Conservation (phyloP, 2,797 vertebrate genomes). For the Xenentodon cancila region DNA sequence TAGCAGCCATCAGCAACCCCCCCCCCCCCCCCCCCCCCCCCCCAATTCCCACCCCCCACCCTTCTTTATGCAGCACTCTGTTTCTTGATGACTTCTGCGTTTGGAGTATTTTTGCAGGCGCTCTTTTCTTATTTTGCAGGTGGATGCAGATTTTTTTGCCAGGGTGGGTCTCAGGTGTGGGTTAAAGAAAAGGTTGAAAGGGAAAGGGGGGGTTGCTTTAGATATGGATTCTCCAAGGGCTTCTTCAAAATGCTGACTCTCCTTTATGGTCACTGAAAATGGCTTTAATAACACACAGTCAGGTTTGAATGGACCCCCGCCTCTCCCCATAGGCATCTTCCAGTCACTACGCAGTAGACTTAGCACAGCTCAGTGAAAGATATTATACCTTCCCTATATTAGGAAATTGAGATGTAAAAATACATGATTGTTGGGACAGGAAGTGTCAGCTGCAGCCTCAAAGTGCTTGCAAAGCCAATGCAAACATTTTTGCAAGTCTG, state of each 20-base stretch:
- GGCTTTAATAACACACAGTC: constrained; percentile 61
- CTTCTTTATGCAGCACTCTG: constrained; percentile 50
- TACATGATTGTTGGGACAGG: constrained; percentile 39
- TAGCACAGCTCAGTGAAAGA: constrained; percentile 43
- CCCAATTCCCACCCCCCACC: no score
- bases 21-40: no score
- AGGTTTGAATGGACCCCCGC: constrained; percentile 47
- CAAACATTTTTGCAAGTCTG: constrained; percentile 68
- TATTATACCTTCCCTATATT: constrained; percentile 29
- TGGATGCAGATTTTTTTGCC: constrained; percentile 79
- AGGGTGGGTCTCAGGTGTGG: constrained; percentile 77
- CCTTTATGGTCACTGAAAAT: constrained; percentile 48
- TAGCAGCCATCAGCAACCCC: constrained; percentile 48
- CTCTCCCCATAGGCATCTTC: constrained; percentile 26
- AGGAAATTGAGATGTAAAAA: constrained; percentile 43
- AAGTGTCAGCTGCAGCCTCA: constrained; percentile 49
- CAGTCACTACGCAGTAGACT: constrained; percentile 16
- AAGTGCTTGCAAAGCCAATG: constrained; percentile 55
- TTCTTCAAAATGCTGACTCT: constrained; percentile 78
- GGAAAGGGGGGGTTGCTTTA: constrained; percentile 43
- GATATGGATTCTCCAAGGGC: constrained; percentile 70
- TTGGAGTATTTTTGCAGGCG: constrained; percentile 71
- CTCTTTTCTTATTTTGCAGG: constrained; percentile 79
- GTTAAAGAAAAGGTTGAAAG: constrained; percentile 64
- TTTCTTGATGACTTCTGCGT: constrained; percentile 83